phyloP scores from a whole-genome alignment of 2,888 invertebrate genomes.

The Drosophila formosana region DNA sequence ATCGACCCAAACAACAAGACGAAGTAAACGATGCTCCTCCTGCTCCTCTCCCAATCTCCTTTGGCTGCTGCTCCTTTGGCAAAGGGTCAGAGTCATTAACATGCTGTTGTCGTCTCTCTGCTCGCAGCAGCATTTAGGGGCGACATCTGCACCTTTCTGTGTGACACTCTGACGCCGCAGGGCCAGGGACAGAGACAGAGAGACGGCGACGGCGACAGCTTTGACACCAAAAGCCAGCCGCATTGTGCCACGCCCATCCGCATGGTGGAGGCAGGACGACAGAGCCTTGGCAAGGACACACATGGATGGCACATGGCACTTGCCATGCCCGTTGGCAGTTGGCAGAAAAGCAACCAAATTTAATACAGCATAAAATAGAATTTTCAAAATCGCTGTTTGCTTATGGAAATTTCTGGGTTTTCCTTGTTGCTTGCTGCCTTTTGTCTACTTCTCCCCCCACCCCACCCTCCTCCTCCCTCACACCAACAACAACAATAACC shows the following conservation, averaged over 20 bases:
- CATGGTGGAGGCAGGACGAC: constrained; percentile 9
- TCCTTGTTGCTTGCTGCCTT: constrained; percentile 5
- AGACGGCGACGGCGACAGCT: constrained; percentile 56
- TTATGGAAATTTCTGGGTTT: constrained; percentile 56
- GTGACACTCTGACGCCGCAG: constrained; percentile 48
- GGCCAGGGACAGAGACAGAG: constrained; percentile 3
- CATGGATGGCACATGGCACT: constrained; percentile 1
- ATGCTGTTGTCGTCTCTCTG: constrained; percentile 70
- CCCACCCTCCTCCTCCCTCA: not conserved
- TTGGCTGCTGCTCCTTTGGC: constrained; percentile 6
- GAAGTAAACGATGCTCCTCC: constrained; percentile 51
- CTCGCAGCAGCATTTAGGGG: constrained; percentile 63
- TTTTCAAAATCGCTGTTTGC: constrained; percentile 70
- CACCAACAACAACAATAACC: constrained; percentile 24
- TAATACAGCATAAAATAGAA: constrained; percentile 58
- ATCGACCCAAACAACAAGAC: constrained; percentile 57
- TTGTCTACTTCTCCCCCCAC: not conserved
- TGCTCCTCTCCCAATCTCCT: constrained; percentile 9
- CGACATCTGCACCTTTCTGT: constrained; percentile 77
- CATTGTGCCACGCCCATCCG: constrained; percentile 66
- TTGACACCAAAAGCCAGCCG: constrained; percentile 76
- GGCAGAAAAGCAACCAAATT: constrained; percentile 35
- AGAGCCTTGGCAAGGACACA: constrained; percentile 35
- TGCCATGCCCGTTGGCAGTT: not conserved
- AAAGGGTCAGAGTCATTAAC: constrained; percentile 80